Percentiles rank a stretch among this genome's conserved stretches.
phyloP scores from a whole-genome alignment of 2,113 vertebrate species.

The Pelodiscus sinensis region DNA sequence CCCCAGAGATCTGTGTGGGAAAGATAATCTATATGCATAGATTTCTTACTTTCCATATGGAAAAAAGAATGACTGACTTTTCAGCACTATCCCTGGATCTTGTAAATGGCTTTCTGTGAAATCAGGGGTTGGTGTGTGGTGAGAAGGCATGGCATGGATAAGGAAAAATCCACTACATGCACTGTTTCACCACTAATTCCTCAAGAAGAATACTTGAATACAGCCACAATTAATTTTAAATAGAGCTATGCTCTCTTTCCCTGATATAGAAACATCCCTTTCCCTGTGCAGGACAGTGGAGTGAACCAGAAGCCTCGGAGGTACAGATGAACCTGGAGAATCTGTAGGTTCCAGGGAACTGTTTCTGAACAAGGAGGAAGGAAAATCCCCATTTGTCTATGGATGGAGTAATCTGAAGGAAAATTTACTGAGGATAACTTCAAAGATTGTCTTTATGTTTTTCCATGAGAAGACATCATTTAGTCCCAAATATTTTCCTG shows the following conservation, averaged over 20 bases:
- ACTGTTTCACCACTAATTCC: neutral
- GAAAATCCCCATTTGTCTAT: neutral
- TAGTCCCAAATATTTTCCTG: conserved; percentile 16
- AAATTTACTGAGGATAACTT: neutral
- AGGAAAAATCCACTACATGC: neutral
- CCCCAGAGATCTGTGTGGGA: neutral
- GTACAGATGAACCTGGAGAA: neutral
- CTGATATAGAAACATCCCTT: neutral
- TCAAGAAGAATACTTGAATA: neutral
- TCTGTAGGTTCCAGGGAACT: neutral
- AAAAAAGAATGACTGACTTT: neutral
- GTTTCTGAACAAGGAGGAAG: neutral
- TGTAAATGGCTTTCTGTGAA: conserved; percentile 4
- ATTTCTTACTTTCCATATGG: neutral
- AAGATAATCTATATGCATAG: neutral
- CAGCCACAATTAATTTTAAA: neutral
- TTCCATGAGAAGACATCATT: neutral
- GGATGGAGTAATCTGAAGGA: conserved; percentile 16
- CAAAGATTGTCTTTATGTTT: neutral
- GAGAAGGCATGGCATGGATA: neutral
- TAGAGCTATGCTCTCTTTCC: neutral
- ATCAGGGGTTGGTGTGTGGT: neutral
- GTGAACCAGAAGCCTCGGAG: neutral
- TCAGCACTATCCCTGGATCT: neutral
- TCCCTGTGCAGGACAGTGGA: neutral